Base-by-base conservation (phyloP, 1,140 invertebrate species). In the Eueides isabella region DNA sequence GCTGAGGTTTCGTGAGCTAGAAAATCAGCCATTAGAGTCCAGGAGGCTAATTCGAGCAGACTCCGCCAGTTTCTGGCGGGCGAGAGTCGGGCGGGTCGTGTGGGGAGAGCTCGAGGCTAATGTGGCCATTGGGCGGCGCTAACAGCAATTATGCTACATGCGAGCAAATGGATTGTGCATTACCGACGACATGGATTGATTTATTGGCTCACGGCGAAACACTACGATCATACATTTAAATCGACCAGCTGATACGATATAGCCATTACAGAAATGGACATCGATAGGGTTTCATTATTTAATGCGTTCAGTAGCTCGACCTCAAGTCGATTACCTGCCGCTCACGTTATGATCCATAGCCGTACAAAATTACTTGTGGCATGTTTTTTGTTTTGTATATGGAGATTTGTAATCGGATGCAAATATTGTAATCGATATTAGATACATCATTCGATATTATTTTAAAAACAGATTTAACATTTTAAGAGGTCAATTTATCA, bases 161-260 rank as follows among this genome's bases (percentile, higher is more conserved):
- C 83, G 84, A 87, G 87, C 85, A 92, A 92, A 92, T 92, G 91
- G 89, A 90, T 90, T 87, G 89, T 90, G 89, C 89, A 91, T 91
- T 91, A 90, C 85, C 84, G 87, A 86, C 83, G 88, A 90, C 88
- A 86, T 85, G 79, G 86, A 90, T 93, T 92, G 90, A 92, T 92
- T 93, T 93, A 92, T 93, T 86, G 85, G 83, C 77, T 38, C 78
- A 75, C 67, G 69, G 77, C 80, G 78, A 80, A 83, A 76, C 77
- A 76, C 71, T 80, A 71, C 82, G 79, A 86, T 80, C 82, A 81
- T 80, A 82, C 80, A 82, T 83, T 87, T 79, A 85, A 82, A 84
- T 80, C 77, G 72, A 83, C 78, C 82, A 81, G 72, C 81, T 84
- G 80, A 71, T 73, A 77, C 81, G 82, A 89, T 89, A 88, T 80